Evolutionary conservation across 2,888 invertebrate genomes (phyloP).

Genomic region (Yponomeuta cagnagella): DNA sequence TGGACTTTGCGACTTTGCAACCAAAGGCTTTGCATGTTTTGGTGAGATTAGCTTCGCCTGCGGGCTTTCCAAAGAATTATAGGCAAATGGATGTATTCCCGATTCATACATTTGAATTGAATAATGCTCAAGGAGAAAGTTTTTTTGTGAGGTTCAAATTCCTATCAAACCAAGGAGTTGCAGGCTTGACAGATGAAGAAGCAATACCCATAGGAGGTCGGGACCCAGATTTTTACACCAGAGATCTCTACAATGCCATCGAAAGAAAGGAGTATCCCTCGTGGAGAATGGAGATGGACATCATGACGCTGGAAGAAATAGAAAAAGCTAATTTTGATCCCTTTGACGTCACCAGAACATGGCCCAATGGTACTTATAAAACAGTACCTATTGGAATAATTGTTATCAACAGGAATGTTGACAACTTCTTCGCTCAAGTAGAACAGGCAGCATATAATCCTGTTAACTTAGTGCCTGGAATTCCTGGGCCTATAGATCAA

Average conservation of each 20-base stretch:
- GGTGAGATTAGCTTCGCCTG: conserved; percentile 86
- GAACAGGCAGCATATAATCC: conserved; percentile 90
- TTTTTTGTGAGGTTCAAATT: conserved; percentile 92
- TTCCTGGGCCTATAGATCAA: conserved; percentile 89
- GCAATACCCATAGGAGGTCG: conserved; percentile 78
- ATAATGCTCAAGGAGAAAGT: conserved; percentile 81
- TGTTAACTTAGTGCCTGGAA: conserved; percentile 87
- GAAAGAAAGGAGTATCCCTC: conserved; percentile 78
- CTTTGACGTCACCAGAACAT: conserved; percentile 90
- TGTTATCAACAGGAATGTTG: conserved; percentile 86
- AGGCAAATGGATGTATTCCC: conserved; percentile 94
- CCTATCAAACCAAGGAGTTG: conserved; percentile 91
- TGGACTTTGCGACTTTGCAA: conserved; percentile 89
- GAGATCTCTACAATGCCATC: conserved; percentile 93
- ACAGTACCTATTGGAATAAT: conserved; percentile 87
- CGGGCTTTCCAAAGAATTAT: conserved; percentile 92
- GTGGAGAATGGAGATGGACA: conserved; percentile 84
- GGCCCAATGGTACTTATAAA: conserved; percentile 87
- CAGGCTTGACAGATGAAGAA: conserved; percentile 79
- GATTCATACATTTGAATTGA: conserved; percentile 91
- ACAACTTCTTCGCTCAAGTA: conserved; percentile 88
- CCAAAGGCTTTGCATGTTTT: conserved; percentile 87
- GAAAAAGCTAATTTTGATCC: conserved; percentile 84
- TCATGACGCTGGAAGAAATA: conserved; percentile 87
- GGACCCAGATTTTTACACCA: conserved; percentile 89